These are phyloP conservation scores for Carassius carassius DNA, from an alignment of 2,113 vertebrate genomes.

Conservation along the genomic window DNA sequence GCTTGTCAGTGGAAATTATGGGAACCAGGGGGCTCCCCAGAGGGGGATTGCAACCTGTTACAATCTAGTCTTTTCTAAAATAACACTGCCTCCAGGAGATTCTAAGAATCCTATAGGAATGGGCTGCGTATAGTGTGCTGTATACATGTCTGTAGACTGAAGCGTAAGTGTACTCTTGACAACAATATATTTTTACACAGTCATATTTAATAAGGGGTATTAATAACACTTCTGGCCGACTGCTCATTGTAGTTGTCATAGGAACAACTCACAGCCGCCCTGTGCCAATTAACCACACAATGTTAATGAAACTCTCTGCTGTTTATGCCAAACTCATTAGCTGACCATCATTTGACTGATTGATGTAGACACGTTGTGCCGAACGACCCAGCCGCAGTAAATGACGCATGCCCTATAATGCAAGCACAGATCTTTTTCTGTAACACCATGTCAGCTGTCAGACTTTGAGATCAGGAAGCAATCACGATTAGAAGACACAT, in stretches of 20 bases:
- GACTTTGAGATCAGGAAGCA: slow-evolving; percentile 15
- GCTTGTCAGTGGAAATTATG: slow-evolving; percentile 33
- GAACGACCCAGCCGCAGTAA: slow-evolving; percentile 16
- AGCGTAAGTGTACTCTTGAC: not conserved
- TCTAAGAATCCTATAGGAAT: not conserved
- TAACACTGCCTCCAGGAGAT: not conserved
- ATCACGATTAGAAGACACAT: not conserved
- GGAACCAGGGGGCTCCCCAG: not conserved
- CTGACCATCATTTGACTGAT: slow-evolving; percentile 19
- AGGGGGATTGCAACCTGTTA: slow-evolving; percentile 60
- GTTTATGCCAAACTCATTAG: slow-evolving; percentile 33
- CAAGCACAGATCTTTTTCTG: slow-evolving; percentile 24
- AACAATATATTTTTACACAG: not conserved
- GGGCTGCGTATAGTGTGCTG: too few species aligned
- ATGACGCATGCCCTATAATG: slow-evolving; percentile 36
- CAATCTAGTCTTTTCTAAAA: slow-evolving; percentile 54
- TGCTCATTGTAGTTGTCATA: not conserved
- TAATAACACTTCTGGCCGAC: not conserved
- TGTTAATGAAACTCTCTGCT: slow-evolving; percentile 25
- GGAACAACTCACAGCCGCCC: not conserved
- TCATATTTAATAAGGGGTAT: not conserved
- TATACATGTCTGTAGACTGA: not conserved
- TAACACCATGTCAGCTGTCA: slow-evolving; percentile 1
- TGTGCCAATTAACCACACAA: slow-evolving; percentile 19
- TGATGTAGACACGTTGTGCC: slow-evolving; percentile 37